Percentiles rank a stretch among this genome's conserved stretches.
These are phyloP conservation scores for Muraenolepis orangiensis DNA, from an alignment of 2,797 vertebrate genomes.

Conservation along the genomic window DNA sequence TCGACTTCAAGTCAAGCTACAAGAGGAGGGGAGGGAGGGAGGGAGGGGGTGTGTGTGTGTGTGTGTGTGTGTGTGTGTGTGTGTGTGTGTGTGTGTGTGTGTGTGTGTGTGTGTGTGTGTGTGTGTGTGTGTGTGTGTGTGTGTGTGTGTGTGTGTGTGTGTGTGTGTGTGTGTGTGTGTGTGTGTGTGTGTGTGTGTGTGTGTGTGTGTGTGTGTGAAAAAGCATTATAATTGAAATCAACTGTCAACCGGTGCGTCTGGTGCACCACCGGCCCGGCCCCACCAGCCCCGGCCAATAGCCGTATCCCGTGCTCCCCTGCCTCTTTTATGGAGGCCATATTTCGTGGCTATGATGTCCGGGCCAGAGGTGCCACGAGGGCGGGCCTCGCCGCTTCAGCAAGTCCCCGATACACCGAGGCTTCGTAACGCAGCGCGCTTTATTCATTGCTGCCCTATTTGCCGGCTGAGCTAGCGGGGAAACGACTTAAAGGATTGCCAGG, in stretches of 20 bases:
- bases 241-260: background rate
- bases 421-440: slow-evolving; percentile 47
- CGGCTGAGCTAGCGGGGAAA: slow-evolving; percentile 53
- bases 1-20: background rate
- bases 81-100: no score
- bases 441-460: slow-evolving; percentile 34
- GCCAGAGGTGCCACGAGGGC: slow-evolving; percentile 21
- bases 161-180: no score
- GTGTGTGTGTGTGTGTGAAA: background rate
- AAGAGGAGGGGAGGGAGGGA: background rate
- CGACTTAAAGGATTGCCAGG: slow-evolving; percentile 26
- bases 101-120: no score
- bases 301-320: slow-evolving; percentile 10
- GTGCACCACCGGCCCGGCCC: background rate
- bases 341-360: slow-evolving; percentile 28
- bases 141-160: no score
- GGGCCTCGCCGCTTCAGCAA: slow-evolving; percentile 53
- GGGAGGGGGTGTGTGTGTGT: no score
- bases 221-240: slow-evolving; percentile 14
- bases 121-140: no score
- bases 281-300: background rate
- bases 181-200: no score
- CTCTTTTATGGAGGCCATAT: slow-evolving; percentile 21
- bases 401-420: slow-evolving; percentile 17
- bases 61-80: no score